These are phyloP conservation scores for Beris chalybata DNA, from an alignment of 2,888 invertebrate species.

Conservation along the genomic window DNA sequence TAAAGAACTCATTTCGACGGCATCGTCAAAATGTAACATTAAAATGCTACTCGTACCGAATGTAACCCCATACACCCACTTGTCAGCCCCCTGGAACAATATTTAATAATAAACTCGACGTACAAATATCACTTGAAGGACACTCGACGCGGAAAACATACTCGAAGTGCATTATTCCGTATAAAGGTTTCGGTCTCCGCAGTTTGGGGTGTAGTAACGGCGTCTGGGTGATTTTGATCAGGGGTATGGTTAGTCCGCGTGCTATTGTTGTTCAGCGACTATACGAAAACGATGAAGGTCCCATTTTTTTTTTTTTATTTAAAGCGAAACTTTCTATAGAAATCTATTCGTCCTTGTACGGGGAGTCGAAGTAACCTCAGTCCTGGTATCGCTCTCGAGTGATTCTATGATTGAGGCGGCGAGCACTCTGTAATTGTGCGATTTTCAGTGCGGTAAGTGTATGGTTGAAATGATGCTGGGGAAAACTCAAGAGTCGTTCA, in stretches of 20 bases:
- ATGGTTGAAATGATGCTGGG: constrained; percentile 26
- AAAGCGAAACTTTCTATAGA: constrained; percentile 7
- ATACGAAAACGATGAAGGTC: constrained; percentile 6
- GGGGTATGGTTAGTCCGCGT: constrained; percentile 21
- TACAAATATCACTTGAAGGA: constrained; percentile 32
- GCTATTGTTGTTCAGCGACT: constrained; percentile 10
- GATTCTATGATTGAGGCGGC: constrained; percentile 21
- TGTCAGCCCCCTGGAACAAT: constrained; percentile 32
- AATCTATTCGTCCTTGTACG: constrained; percentile 17
- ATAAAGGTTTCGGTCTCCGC: constrained; percentile 25
- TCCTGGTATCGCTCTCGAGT: constrained; percentile 5
- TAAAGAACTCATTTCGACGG: too few relatives aligned
- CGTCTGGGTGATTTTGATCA: constrained; percentile 20
- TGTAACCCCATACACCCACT: constrained; percentile 15
- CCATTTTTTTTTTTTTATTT: background rate
- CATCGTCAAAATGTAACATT: too few relatives aligned
- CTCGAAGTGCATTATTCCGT: constrained; percentile 34
- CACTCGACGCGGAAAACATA: constrained; percentile 35
- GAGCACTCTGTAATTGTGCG: constrained; percentile 26
- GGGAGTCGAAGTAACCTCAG: too few relatives aligned
- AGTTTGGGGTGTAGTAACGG: constrained; percentile 22
- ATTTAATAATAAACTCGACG: constrained; percentile 40
- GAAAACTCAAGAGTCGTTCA: constrained; percentile 40
- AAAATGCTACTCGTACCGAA: too few relatives aligned
- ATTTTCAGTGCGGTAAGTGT: constrained; percentile 15